Conservation (phyloP, 23 tunicate species). For the Trididemnum miniatum region DNA sequence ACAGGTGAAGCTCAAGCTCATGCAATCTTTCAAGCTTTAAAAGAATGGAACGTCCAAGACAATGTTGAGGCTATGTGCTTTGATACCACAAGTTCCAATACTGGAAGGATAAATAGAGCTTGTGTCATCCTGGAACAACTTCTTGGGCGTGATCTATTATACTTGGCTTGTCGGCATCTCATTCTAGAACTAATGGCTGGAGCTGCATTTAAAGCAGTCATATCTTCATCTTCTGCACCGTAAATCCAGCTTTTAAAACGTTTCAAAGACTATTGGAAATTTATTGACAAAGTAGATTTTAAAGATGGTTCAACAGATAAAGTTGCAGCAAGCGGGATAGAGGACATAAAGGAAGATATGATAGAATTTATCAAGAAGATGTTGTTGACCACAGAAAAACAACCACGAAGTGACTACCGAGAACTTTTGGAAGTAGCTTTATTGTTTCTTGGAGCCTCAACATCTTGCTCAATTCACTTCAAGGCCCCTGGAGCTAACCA, state of each 20-base stretch:
- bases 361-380: neutral
- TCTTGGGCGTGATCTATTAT: neutral
- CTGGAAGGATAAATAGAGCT: neutral
- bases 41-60: too few relatives aligned
- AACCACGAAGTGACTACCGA: conserved; percentile 8
- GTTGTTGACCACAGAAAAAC: neutral
- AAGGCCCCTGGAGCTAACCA: neutral
- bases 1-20: too few relatives aligned
- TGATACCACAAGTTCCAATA: neutral
- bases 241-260: conserved; percentile 19
- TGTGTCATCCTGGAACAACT: conserved; percentile 4
- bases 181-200: neutral
- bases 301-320: conserved; percentile 33
- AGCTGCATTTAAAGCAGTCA: neutral
- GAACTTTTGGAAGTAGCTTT: conserved; percentile 14
- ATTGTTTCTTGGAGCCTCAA: neutral
- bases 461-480: neutral
- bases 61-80: too few relatives aligned
- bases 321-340: conserved; percentile 1
- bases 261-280: conserved; percentile 5
- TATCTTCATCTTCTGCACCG: conserved; percentile 34
- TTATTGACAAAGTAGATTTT: conserved; percentile 17
- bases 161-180: neutral
- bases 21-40: too few relatives aligned
- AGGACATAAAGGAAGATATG: neutral